Evolutionary conservation across 2,888 invertebrate genomes (phyloP).

Genomic region (Aporophyla lueneburgensis): DNA sequence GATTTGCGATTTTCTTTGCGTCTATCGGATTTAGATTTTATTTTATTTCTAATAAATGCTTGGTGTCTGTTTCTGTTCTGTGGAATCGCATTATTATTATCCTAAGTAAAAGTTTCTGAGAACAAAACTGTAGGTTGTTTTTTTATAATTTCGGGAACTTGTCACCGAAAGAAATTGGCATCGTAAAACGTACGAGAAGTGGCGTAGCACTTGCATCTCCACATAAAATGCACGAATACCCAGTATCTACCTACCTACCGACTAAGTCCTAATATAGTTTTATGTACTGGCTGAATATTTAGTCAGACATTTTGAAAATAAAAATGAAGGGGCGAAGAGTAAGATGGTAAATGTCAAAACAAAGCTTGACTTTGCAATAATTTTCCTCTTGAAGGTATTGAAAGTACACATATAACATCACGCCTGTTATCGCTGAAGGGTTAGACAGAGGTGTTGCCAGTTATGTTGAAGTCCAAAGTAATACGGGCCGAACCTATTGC

Average conservation of each 20-base stretch:
- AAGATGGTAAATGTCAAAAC: neutral
- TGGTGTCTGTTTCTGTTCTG: neutral
- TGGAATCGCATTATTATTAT: neutral
- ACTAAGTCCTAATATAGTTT: constrained; percentile 8
- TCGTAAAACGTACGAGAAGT: constrained; percentile 67
- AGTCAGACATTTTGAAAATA: neutral
- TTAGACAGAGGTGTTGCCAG: neutral
- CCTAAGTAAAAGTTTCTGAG: neutral
- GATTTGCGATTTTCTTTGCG: constrained; percentile 4
- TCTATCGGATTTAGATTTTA: constrained; percentile 6
- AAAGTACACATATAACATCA: neutral
- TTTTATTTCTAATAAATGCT: neutral
- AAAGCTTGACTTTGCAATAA: neutral
- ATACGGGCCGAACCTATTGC: neutral
- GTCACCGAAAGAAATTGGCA: constrained; percentile 68
- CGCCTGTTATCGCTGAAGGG: too few relatives aligned
- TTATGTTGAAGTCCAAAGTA: too few relatives aligned
- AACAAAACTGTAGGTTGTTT: neutral
- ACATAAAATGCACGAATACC: constrained; percentile 53
- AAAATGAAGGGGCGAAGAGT: neutral
- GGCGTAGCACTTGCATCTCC: constrained; percentile 25
- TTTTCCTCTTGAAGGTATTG: neutral
- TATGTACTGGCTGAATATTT: constrained; percentile 15
- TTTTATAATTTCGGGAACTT: constrained; percentile 43
- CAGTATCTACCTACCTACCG: constrained; percentile 11